These are phyloP conservation scores for Heliconius nattereri DNA, from an alignment of 1,140 invertebrate genomes.

Conservation along the genomic window DNA sequence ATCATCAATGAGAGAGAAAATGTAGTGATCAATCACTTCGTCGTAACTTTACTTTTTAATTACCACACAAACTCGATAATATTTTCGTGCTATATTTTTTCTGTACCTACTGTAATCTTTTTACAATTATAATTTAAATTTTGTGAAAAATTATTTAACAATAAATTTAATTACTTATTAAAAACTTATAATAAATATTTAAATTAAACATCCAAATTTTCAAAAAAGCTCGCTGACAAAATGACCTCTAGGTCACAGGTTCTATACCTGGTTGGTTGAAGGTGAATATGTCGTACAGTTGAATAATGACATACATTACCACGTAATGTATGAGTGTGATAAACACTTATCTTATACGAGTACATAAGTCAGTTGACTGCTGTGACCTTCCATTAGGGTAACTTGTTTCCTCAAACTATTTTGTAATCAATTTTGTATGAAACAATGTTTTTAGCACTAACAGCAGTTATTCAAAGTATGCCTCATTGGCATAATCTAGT, in stretches of 20 bases:
- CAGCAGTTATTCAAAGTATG: neutral
- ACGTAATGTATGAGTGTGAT: neutral
- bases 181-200: no score
- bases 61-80: no score
- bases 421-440: neutral
- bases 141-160: no score
- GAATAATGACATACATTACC: conserved; percentile 3
- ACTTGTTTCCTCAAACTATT: neutral
- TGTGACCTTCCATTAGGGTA: neutral
- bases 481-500: neutral
- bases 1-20: neutral
- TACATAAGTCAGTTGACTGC: neutral
- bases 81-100: no score
- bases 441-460: neutral
- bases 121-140: no score
- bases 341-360: neutral
- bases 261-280: neutral
- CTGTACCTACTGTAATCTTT: neutral
- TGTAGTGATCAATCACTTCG: neutral
- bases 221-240: neutral
- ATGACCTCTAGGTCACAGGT: neutral
- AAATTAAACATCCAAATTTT: neutral
- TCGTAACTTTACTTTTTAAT: no score
- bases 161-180: no score
- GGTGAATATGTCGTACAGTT: neutral